Evolutionary conservation across 2,888 invertebrate genomes (phyloP).

Genomic region (Oxyscelio sp.): DNA sequence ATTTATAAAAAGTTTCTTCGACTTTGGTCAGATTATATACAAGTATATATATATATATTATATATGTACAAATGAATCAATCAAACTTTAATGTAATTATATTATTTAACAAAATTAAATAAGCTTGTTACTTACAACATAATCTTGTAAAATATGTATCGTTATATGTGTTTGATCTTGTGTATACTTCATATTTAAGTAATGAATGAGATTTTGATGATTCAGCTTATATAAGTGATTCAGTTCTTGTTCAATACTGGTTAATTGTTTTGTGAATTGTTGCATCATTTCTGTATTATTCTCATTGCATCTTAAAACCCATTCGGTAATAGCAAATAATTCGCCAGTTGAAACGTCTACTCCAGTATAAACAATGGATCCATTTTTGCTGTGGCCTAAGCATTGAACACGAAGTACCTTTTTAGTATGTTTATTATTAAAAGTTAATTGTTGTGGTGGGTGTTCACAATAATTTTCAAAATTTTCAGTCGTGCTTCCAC

Average conservation of each 20-base stretch:
- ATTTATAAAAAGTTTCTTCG: no score
- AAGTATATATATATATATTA: no score
- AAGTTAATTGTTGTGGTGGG: slow-evolving; percentile 88
- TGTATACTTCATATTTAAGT: slow-evolving; percentile 92
- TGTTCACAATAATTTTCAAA: slow-evolving; percentile 90
- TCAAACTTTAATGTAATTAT: neutral
- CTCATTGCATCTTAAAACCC: slow-evolving; percentile 90
- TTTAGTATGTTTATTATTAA: slow-evolving; percentile 86
- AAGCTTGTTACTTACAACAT: slow-evolving; percentile 91
- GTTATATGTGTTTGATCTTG: slow-evolving; percentile 91
- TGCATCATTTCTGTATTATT: slow-evolving; percentile 81
- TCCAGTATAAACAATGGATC: slow-evolving; percentile 93
- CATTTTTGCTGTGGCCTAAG: slow-evolving; percentile 93
- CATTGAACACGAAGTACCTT: slow-evolving; percentile 94
- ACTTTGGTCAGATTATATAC: no score
- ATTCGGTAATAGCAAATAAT: slow-evolving; percentile 93
- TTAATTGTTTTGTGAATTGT: slow-evolving; percentile 90
- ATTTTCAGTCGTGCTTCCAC: slow-evolving; percentile 90
- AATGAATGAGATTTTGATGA: slow-evolving; percentile 93
- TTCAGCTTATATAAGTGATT: slow-evolving; percentile 92
- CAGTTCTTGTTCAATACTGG: slow-evolving; percentile 94
- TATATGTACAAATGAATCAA: no score
- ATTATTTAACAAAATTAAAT: no score
- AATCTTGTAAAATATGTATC: slow-evolving; percentile 92
- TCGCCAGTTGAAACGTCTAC: slow-evolving; percentile 93